Percentiles rank a stretch among this genome's conserved stretches.
These are phyloP conservation scores for Caenorhabditis sp. DNA, from an alignment of 2,888 invertebrate species.

Conservation along the genomic window DNA sequence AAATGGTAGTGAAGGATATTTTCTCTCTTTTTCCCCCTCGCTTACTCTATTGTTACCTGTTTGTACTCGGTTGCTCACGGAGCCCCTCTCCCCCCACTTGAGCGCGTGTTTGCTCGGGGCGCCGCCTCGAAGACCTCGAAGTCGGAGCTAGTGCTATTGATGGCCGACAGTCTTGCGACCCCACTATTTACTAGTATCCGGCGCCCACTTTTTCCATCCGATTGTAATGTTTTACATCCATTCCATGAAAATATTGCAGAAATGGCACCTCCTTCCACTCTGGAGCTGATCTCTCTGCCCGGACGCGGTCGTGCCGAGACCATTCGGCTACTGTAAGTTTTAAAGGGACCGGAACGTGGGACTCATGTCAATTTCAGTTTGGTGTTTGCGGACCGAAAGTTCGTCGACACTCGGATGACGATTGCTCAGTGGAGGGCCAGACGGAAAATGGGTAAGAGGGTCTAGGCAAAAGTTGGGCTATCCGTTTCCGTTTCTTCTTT, in stretches of 20 bases:
- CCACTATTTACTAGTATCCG: constrained; percentile 29
- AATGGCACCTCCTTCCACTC: constrained; percentile 31
- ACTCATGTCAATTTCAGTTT: constrained; percentile 33
- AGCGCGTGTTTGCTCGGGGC: constrained; percentile 33
- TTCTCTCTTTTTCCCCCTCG: constrained; percentile 14
- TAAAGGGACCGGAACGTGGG: too few relatives aligned
- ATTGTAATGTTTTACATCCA: too few relatives aligned
- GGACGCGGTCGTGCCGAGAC: constrained; percentile 70
- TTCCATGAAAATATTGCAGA: too few relatives aligned
- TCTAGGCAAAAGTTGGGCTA: not conserved
- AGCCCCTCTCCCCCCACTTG: too few relatives aligned
- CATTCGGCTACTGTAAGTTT: constrained; percentile 65
- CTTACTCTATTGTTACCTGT: constrained; percentile 25
- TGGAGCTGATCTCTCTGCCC: constrained; percentile 68
- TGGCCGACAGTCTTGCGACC: constrained; percentile 34
- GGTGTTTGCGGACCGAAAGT: constrained; percentile 58
- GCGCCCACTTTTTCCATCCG: too few relatives aligned
- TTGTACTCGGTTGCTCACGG: not conserved
- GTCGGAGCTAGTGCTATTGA: too few relatives aligned
- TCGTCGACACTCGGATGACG: constrained; percentile 65
- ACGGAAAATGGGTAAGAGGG: constrained; percentile 58
- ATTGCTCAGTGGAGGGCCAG: constrained; percentile 65
- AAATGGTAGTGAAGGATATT: constrained; percentile 20
- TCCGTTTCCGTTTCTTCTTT: too few relatives aligned
- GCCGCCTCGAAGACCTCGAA: too few relatives aligned